A percentile compares a stretch with the other conserved stretches of the same genome.
phyloP scores from a whole-genome alignment of 2,888 invertebrate species.

The Apodemia mormo region DNA sequence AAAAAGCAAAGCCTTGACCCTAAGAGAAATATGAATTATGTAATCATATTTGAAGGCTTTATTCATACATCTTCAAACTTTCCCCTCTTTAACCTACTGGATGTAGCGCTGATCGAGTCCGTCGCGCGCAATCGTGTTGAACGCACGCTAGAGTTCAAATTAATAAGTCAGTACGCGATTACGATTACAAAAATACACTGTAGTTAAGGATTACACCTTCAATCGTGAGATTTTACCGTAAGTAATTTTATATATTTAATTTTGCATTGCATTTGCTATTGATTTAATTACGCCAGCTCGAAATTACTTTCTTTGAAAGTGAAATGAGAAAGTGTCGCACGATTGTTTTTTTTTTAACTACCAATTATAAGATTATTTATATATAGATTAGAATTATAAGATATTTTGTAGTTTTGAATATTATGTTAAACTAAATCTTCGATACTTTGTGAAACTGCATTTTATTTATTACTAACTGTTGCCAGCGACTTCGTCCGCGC shows the following conservation, averaged over 20 bases:
- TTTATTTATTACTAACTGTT: no score
- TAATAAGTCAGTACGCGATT: neutral
- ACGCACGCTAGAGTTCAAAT: slow-evolving; percentile 4
- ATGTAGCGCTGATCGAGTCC: neutral
- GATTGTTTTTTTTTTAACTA: no score
- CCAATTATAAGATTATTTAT: no score
- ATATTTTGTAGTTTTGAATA: no score
- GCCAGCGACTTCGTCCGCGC: no score
- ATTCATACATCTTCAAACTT: slow-evolving; percentile 8
- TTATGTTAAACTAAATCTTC: no score
- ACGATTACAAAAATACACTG: neutral
- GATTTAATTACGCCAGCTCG: no score
- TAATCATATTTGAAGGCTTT: neutral
- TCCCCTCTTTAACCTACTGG: slow-evolving; percentile 5
- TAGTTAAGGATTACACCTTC: neutral
- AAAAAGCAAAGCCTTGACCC: neutral
- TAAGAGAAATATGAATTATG: slow-evolving; percentile 2
- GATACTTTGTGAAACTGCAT: no score
- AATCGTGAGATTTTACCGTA: neutral
- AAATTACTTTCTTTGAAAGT: no score
- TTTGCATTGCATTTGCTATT: no score
- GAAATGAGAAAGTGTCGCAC: no score
- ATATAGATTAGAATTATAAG: no score
- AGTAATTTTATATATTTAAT: neutral
- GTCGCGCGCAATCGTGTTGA: neutral